Percentiles rank a stretch among this genome's conserved stretches.
phyloP scores from a whole-genome alignment of 2,888 invertebrate species.

The Dryocosmus kuriphilus region DNA sequence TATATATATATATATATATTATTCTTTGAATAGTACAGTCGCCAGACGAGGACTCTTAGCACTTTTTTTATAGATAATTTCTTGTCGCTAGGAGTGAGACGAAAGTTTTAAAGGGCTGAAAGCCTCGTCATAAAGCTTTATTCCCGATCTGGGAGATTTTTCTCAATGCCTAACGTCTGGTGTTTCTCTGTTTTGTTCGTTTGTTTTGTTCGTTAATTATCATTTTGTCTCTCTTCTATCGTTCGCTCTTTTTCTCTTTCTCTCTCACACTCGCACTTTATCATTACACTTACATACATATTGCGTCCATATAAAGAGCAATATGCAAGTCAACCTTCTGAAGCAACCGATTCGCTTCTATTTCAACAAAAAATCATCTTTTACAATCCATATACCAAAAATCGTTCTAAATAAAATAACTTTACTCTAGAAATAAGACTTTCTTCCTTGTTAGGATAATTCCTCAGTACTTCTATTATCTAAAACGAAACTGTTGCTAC shows the following conservation, averaged over 20 bases:
- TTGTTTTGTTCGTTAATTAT: constrained; percentile 53
- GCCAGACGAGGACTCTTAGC: constrained; percentile 55
- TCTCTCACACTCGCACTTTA: constrained; percentile 24
- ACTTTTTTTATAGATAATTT: constrained; percentile 45
- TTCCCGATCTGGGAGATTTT: constrained; percentile 55
- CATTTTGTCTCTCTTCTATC: constrained; percentile 8
- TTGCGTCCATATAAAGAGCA: constrained; percentile 24
- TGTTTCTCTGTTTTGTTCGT: constrained; percentile 40
- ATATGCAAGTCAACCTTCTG: constrained; percentile 15
- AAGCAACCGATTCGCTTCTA: constrained; percentile 1
- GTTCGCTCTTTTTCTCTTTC: constrained; percentile 8
- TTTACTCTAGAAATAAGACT: background rate
- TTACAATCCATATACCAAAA: background rate
- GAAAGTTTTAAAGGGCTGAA: constrained; percentile 61
- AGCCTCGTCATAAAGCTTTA: constrained; percentile 60
- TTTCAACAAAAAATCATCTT: background rate
- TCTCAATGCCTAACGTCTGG: constrained; percentile 50
- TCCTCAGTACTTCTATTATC: background rate
- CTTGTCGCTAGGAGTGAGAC: constrained; percentile 47
- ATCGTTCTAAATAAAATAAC: background rate
- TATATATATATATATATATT: constrained; percentile 59
- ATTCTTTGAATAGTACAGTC: constrained; percentile 65
- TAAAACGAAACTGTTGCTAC: constrained; percentile 26
- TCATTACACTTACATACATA: constrained; percentile 31
- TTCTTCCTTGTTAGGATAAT: background rate